Conservation (phyloP, 2,797 vertebrate species). For the Delichon dasypus region DNA sequence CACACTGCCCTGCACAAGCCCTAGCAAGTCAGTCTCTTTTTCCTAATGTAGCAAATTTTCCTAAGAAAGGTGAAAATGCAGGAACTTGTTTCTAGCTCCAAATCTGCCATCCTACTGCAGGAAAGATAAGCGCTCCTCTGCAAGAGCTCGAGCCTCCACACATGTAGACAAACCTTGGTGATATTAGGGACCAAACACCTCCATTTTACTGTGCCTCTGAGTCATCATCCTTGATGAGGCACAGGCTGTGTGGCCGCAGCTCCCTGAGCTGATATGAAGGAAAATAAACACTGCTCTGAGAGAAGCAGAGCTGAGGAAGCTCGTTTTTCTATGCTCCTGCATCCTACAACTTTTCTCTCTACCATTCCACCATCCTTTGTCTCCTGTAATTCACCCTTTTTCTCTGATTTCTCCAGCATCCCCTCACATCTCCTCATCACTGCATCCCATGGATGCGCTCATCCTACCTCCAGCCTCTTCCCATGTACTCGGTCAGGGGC, state of each 20-base stretch:
- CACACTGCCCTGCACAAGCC: background rate
- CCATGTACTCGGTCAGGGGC: fast-evolving
- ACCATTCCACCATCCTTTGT: background rate
- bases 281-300: background rate
- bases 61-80: background rate
- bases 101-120: background rate
- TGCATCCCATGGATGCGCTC: background rate
- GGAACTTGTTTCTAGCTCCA: background rate
- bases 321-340: background rate
- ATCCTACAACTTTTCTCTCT: background rate
- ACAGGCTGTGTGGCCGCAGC: background rate
- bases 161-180: background rate
- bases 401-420: background rate
- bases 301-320: background rate
- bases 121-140: background rate
- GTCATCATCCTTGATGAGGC: background rate
- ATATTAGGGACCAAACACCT: background rate
- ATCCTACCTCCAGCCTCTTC: background rate
- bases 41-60: background rate
- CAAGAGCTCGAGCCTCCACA: background rate
- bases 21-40: background rate
- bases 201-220: background rate
- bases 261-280: background rate
- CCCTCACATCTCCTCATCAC: background rate
- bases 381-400: background rate